Percentiles rank a stretch among this genome's conserved stretches.
Conservation (phyloP, 2,113 vertebrate genomes). For the Saguinus imperator region DNA sequence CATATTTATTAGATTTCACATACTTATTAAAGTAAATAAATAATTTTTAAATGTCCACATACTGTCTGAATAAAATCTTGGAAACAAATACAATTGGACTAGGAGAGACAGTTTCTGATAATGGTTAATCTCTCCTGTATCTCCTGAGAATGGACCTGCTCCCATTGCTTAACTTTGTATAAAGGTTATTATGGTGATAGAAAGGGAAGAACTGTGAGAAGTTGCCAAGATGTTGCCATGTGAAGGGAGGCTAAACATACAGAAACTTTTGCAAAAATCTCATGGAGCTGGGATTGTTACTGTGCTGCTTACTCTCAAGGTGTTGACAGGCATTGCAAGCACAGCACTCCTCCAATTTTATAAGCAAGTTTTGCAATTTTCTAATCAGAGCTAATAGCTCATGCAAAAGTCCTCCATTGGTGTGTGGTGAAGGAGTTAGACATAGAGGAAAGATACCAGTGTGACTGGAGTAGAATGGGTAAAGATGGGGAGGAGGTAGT, state of each 20-base stretch:
- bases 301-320: not conserved
- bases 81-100: not conserved
- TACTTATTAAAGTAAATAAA: not conserved
- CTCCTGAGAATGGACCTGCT: not conserved
- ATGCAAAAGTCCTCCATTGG: accelerated
- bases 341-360: not conserved
- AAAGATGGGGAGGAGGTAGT: not conserved
- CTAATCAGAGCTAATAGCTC: not conserved
- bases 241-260: not conserved
- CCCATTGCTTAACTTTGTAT: not conserved
- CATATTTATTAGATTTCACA: not conserved
- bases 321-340: not conserved
- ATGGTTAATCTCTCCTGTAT: not conserved
- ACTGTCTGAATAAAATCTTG: not conserved
- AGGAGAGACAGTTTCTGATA: not conserved
- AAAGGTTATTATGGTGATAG: not conserved
- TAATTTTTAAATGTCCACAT: not conserved
- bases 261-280: not conserved
- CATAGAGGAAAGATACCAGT: not conserved
- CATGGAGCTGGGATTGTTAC: not conserved
- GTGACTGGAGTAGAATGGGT: not conserved
- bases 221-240: not conserved
- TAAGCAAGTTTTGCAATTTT: not conserved
- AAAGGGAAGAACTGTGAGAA: not conserved
- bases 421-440: not conserved